Conservation (phyloP, 2,113 vertebrate species). For the Oenanthe melanoleuca region DNA sequence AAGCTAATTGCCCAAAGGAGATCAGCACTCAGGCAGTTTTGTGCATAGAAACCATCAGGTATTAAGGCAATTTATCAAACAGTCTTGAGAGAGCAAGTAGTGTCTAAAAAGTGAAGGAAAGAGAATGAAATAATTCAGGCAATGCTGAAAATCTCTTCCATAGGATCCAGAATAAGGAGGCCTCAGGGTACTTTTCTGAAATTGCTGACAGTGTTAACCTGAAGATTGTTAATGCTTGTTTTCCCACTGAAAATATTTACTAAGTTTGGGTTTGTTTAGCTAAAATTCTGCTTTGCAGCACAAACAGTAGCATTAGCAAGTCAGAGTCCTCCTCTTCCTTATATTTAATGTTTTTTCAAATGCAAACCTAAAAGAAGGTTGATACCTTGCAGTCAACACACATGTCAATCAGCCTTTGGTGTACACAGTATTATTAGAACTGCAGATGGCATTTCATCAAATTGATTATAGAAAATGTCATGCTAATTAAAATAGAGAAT, state of each 20-base stretch:
- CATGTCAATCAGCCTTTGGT: conserved; percentile 24
- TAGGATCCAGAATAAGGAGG: background rate
- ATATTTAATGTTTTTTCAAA: background rate
- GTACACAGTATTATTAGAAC: conserved; percentile 13
- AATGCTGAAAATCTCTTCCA: background rate
- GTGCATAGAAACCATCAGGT: background rate
- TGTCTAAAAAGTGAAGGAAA: background rate
- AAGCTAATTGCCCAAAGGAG: background rate
- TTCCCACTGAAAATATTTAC: background rate
- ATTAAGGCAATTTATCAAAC: background rate
- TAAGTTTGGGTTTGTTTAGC: background rate
- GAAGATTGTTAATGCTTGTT: background rate
- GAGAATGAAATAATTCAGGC: background rate
- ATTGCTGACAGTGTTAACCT: background rate
- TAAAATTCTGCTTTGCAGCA: background rate
- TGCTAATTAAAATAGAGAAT: conserved; percentile 59
- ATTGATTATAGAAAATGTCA: conserved; percentile 54
- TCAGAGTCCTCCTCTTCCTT: background rate
- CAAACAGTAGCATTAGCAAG: background rate
- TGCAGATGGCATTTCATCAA: conserved; percentile 37
- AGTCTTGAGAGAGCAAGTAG: background rate
- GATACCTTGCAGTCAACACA: conserved; percentile 4
- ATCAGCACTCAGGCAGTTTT: background rate
- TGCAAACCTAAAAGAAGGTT: background rate
- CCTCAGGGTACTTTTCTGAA: background rate